Evolutionary conservation across 92 coral and sea anemone species (phyloP).

Genomic region (Epizoanthus rinbou): DNA sequence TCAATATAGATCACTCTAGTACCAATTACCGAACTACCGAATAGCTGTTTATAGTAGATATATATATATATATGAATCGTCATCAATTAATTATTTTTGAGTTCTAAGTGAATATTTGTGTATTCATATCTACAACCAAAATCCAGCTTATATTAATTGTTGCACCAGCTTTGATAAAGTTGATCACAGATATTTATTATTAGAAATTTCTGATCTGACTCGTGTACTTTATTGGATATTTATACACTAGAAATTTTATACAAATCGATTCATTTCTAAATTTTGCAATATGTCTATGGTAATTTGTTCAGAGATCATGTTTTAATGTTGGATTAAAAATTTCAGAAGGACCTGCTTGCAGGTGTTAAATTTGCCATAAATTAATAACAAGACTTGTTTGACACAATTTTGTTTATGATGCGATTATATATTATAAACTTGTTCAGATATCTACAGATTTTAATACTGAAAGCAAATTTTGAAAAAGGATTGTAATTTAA

Average conservation of each 20-base stretch:
- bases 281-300: neutral
- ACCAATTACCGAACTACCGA: neutral
- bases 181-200: neutral
- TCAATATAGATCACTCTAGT: neutral
- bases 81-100: conserved; percentile 15
- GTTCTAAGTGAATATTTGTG: conserved; percentile 31
- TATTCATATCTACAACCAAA: conserved; percentile 8
- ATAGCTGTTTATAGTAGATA: neutral
- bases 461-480: neutral
- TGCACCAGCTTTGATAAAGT: neutral
- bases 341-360: conserved; percentile 8
- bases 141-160: neutral
- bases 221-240: neutral
- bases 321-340: conserved; percentile 13
- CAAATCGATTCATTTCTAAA: neutral
- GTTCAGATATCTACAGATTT: neutral
- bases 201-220: too few relatives aligned
- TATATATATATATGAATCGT: neutral
- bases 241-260: neutral
- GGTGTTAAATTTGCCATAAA: conserved; percentile 18
- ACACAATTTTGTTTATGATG: neutral
- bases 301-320: neutral
- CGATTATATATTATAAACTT: neutral
- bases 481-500: too few relatives aligned
- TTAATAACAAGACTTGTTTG: neutral